Evolutionary conservation across 2,888 invertebrate species (phyloP), one percentile per base, ranked within the genome.

Genomic region (Priocnemis perturbator): DNA sequence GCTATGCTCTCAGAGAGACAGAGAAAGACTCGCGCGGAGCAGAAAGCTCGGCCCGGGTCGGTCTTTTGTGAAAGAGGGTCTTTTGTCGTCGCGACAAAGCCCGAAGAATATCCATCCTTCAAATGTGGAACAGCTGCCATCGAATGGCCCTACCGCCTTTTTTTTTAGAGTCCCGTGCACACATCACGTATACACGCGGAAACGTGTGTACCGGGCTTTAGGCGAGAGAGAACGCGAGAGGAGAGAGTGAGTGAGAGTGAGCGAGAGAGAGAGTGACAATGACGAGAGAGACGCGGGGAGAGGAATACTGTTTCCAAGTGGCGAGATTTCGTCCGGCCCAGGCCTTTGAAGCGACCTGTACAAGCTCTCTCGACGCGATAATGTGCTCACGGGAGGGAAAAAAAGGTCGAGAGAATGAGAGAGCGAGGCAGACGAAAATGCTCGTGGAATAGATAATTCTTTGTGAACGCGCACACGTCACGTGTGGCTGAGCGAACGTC

Each of bases 81-180:
- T 81, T 80, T 80, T 80, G 85, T 86, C 82, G 82, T 71, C 66
- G 73, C 86, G 83, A 88, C 87, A 87, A 87, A 87, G 87, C 83
- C 83, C 82, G 84, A 86, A 86, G 86, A 87, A 88, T 80, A 80
- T 87, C 87, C 87, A 88, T 88, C 87, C 87, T 88, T 88, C 87
- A 86, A 88, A 88, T 87, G 85, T 88, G 87, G 88, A 88, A 85
- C 88, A 88, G 88, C 88, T 88, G 88, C 86, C 87, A 84, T 87
- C 88, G 87, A 86, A 87, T 85, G 75, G 84, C 81, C 80, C 82
- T 83, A 76, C 80, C 73, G 74, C 77, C 77, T 81, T 82, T 82
- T 37, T 37, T 37, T 83, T 85, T 78, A 79, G 79, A 79, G 64
- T 67, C 69, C 67, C 76, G 71, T 68, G 77, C 69, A 71, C 74